Percentiles rank a stretch among this genome's conserved stretches.
These are phyloP conservation scores for Leptatherina wallacei DNA, from an alignment of 2,797 vertebrate genomes.

Conservation along the genomic window DNA sequence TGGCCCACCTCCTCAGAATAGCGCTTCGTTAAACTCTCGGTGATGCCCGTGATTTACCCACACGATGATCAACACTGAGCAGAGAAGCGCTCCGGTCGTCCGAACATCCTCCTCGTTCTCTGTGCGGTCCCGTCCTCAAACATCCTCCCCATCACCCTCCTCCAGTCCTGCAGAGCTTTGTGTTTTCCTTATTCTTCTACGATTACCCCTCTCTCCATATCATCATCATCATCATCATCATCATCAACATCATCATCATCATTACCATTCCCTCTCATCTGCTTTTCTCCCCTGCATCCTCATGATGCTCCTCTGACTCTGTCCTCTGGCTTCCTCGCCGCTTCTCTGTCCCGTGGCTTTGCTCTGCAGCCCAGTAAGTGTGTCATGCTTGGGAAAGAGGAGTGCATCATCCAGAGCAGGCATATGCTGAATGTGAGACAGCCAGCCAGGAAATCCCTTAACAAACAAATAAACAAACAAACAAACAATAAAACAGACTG, in stretches of 20 bases:
- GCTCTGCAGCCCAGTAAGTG: conserved; percentile 59
- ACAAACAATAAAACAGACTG: no score
- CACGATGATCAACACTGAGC: conserved; percentile 34
- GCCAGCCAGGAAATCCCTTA: conserved; percentile 33
- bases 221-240: not conserved
- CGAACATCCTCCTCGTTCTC: conserved; percentile 31
- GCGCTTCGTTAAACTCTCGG: conserved; percentile 62
- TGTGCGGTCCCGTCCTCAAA: not conserved
- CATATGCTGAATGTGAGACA: conserved; percentile 21
- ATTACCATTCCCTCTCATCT: not conserved
- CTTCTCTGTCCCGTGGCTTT: conserved; percentile 34
- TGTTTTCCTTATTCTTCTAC: not conserved
- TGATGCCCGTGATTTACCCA: conserved; percentile 46
- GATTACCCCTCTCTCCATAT: not conserved
- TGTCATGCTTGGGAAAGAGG: conserved; percentile 53
- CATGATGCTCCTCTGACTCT: conserved; percentile 5
- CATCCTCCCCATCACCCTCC: conserved; percentile 26
- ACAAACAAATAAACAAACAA: no score
- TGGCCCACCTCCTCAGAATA: conserved; percentile 78
- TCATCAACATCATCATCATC: no score
- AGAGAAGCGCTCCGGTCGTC: conserved; percentile 13
- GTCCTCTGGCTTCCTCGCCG: conserved; percentile 3
- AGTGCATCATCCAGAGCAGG: conserved; percentile 43
- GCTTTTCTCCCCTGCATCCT: not conserved
- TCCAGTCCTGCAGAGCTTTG: conserved; percentile 21